phyloP scores from a whole-genome alignment of 1,140 invertebrate species.

The Psix sp. region DNA sequence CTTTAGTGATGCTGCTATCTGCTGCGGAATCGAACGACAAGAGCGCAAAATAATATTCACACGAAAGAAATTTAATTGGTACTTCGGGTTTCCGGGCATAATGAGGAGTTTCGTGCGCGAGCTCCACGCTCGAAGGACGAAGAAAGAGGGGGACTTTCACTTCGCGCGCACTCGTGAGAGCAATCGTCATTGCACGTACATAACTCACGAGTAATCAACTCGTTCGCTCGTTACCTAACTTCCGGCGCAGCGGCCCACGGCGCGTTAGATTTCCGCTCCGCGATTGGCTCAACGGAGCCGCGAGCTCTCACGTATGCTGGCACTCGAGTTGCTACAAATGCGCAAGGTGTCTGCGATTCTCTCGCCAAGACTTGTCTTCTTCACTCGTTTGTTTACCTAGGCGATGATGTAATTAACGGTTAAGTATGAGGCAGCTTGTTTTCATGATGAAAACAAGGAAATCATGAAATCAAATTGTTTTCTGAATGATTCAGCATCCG shows the following conservation, averaged over 20 bases:
- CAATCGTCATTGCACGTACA: conserved; percentile 55
- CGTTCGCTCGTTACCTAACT: conserved; percentile 56
- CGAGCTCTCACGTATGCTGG: conserved; percentile 28
- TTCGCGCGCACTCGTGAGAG: conserved; percentile 47
- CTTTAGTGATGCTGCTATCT: too few relatives aligned
- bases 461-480: conserved; percentile 25
- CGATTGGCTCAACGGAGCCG: conserved; percentile 25
- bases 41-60: conserved; percentile 13
- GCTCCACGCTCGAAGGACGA: conserved; percentile 37
- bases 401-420: conserved; percentile 52
- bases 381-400: conserved; percentile 51
- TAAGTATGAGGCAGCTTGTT: conserved; percentile 38
- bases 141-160: conserved; percentile 50
- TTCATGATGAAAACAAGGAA: conserved; percentile 34
- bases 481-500: conserved; percentile 6
- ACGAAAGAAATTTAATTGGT: conserved; percentile 47
- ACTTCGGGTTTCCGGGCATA: conserved; percentile 32
- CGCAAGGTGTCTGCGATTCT: conserved; percentile 33
- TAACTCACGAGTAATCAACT: conserved; percentile 55
- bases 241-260: conserved; percentile 41
- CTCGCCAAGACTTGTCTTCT: conserved; percentile 32
- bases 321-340: conserved; percentile 24
- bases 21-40: conserved; percentile 12
- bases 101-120: conserved; percentile 32
- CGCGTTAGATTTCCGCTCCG: conserved; percentile 31